phyloP scores from a whole-genome alignment of 1,140 invertebrate species.

The Mycetomoellerius zeteki region DNA sequence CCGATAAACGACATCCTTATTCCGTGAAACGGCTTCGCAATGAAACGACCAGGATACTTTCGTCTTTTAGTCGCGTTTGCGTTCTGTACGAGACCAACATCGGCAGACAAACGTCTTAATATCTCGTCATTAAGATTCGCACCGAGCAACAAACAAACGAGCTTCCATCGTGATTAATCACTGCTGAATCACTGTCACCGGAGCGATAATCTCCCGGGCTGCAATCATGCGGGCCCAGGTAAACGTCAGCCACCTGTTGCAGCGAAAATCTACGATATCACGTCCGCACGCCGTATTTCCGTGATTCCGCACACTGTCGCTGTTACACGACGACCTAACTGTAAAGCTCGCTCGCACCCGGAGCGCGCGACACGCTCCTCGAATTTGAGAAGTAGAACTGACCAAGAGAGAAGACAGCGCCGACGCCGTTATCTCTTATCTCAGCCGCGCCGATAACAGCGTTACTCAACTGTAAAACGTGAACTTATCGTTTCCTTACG shows the following conservation, averaged over 20 bases:
- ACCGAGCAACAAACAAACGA: conserved; percentile 16
- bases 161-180: conserved; percentile 28
- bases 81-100: neutral
- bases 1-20: conserved; percentile 69
- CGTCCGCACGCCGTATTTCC: conserved; percentile 11
- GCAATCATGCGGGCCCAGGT: neutral
- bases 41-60: neutral
- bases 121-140: conserved; percentile 16
- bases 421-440: conserved; percentile 78
- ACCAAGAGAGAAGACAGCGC: conserved; percentile 21
- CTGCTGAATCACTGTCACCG: conserved; percentile 28
- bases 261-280: conserved; percentile 34
- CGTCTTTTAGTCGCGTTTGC: neutral
- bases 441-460: conserved; percentile 71
- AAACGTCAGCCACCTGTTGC: conserved; percentile 71
- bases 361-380: conserved; percentile 1
- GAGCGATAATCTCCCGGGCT: conserved; percentile 18
- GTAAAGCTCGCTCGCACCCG: neutral
- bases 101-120: neutral
- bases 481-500: conserved; percentile 8
- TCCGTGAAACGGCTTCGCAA: neutral
- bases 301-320: conserved; percentile 9
- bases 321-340: neutral
- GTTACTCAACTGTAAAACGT: conserved; percentile 61
- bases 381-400: conserved; percentile 47